These are phyloP conservation scores for Salvelinus alpinus DNA, from an alignment of 2,113 vertebrate species.

Conservation along the genomic window DNA sequence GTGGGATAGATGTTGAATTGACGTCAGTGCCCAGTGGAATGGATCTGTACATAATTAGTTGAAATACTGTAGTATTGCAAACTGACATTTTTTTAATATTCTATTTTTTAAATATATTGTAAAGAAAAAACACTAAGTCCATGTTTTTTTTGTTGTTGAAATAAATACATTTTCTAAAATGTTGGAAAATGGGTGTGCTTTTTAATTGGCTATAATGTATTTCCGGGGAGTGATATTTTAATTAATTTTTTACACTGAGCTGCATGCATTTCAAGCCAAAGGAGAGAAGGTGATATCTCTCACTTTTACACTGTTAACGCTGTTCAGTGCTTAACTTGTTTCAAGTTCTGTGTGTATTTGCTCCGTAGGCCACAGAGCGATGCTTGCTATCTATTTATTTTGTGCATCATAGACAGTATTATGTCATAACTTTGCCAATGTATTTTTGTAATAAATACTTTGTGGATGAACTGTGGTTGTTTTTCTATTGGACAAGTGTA, in stretches of 20 bases:
- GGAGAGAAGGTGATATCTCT: constrained; percentile 54
- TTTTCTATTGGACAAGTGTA: too few relatives aligned
- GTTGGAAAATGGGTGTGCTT: constrained; percentile 67
- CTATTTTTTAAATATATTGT: constrained; percentile 85
- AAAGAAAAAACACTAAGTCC: constrained; percentile 76
- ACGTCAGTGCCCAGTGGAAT: not conserved
- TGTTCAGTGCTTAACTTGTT: constrained; percentile 54
- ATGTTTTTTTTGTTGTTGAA: constrained; percentile 72
- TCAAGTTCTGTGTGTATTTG: constrained; percentile 70
- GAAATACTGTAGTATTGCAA: constrained; percentile 50
- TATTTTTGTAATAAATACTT: constrained; percentile 94
- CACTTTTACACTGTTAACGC: constrained; percentile 64
- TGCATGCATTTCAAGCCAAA: constrained; percentile 79
- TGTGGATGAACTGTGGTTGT: constrained; percentile 7
- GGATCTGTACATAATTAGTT: constrained; percentile 45
- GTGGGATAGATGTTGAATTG: too few relatives aligned
- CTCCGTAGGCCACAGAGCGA: constrained; percentile 80
- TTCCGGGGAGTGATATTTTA: constrained; percentile 71
- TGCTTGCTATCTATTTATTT: constrained; percentile 86
- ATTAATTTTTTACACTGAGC: constrained; percentile 68
- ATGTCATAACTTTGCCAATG: constrained; percentile 85
- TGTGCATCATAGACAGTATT: constrained; percentile 87
- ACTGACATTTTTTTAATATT: constrained; percentile 64
- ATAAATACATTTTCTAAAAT: constrained; percentile 52
- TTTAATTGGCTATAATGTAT: constrained; percentile 67